Percentiles rank a stretch among this genome's conserved stretches.
phyloP scores from a whole-genome alignment of 2,797 vertebrate species.

The Picus viridis region DNA sequence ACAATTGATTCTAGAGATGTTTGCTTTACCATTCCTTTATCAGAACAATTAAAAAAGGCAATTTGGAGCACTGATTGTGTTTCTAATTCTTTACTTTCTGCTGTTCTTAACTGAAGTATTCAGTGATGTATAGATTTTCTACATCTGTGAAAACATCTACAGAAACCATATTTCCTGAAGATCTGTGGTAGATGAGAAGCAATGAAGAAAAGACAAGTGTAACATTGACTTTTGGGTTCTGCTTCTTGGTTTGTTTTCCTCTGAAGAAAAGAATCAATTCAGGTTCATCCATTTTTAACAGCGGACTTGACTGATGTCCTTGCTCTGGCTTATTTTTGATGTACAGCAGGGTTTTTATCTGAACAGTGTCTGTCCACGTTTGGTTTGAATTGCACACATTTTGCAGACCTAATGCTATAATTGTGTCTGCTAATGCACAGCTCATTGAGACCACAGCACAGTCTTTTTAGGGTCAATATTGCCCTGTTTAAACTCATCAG shows the following conservation, averaged over 20 bases:
- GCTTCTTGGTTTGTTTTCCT: not conserved
- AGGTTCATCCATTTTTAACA: not conserved
- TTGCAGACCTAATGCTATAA: not conserved
- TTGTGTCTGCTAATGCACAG: not conserved
- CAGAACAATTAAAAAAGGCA: not conserved
- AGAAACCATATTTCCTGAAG: not conserved
- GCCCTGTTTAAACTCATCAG: not conserved
- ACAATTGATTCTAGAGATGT: not conserved
- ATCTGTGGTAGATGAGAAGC: not conserved
- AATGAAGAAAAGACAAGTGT: not conserved
- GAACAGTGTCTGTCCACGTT: not conserved
- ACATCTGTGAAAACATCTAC: not conserved
- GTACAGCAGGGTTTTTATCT: not conserved
- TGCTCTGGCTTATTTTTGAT: not conserved
- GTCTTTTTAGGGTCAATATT: not conserved
- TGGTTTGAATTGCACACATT: not conserved
- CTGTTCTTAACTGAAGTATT: not conserved
- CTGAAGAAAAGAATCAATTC: not conserved
- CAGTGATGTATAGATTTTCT: not conserved
- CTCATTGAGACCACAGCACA: not conserved
- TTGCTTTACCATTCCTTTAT: not conserved
- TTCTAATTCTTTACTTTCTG: not conserved
- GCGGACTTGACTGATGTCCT: not conserved
- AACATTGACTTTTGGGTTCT: not conserved
- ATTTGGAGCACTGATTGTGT: not conserved